phyloP scores from a whole-genome alignment of 2,888 invertebrate species.

The Catocala fraxini region DNA sequence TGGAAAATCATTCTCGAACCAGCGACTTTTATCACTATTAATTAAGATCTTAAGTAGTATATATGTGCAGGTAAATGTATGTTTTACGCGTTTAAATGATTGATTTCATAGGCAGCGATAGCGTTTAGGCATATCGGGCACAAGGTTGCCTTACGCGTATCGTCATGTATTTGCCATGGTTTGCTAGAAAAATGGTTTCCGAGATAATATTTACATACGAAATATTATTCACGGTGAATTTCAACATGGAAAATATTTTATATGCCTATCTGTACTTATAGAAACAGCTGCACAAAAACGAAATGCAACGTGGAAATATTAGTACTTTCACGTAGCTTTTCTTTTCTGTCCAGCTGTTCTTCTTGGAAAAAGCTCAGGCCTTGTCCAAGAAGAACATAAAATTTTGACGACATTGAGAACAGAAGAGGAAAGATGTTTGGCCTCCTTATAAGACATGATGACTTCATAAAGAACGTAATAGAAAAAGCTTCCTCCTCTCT shows the following conservation, averaged over 20 bases:
- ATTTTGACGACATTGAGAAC: no score
- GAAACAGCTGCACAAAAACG: no score
- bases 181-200: background rate
- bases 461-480: no score
- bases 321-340: no score
- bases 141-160: constrained; percentile 33
- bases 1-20: no score
- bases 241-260: background rate
- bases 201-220: constrained; percentile 10
- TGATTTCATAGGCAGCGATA: constrained; percentile 21
- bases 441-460: no score
- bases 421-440: no score
- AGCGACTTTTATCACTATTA: background rate
- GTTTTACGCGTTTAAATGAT: constrained; percentile 14
- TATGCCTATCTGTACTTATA: background rate
- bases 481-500: no score
- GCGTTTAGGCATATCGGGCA: constrained; percentile 37
- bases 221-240: constrained; percentile 5
- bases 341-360: no score
- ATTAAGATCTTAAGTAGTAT: background rate
- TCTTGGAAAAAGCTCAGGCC: no score
- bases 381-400: no score
- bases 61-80: constrained; percentile 1
- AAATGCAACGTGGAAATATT: no score
- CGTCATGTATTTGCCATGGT: constrained; percentile 16